A percentile compares a stretch with the other conserved stretches of the same genome.
These are phyloP conservation scores for Lacanobia oleracea DNA, from an alignment of 2,888 invertebrate genomes.

Conservation along the genomic window DNA sequence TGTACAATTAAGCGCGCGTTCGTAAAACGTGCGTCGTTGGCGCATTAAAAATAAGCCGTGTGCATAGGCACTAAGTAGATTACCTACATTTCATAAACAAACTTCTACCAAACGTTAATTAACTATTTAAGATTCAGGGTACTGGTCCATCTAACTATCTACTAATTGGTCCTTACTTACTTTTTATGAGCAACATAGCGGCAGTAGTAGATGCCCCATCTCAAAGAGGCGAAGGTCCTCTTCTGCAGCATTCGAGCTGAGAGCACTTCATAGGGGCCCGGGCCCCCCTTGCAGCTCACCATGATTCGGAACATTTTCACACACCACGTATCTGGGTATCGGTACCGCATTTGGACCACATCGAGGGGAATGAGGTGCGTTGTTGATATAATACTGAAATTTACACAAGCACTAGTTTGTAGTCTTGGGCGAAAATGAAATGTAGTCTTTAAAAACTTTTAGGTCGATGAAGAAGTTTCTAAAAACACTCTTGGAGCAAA, in stretches of 20 bases:
- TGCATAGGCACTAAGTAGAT: too few relatives aligned
- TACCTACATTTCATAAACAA: too few relatives aligned
- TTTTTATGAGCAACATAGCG: constrained; percentile 35
- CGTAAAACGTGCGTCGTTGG: too few relatives aligned
- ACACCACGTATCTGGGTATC: constrained; percentile 59
- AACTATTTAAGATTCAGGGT: too few relatives aligned
- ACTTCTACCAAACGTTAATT: too few relatives aligned
- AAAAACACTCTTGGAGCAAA: too few relatives aligned
- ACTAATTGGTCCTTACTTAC: constrained; percentile 9
- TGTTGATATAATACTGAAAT: constrained; percentile 56
- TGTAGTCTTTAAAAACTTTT: too few relatives aligned
- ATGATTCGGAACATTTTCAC: constrained; percentile 47
- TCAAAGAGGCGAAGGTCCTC: constrained; percentile 25
- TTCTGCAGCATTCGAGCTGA: constrained; percentile 40
- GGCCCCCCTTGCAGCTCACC: constrained; percentile 42
- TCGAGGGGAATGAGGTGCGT: constrained; percentile 49
- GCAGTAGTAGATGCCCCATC: constrained; percentile 52
- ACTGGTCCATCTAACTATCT: not conserved
- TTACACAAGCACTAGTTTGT: constrained; percentile 14
- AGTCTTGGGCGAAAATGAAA: not conserved
- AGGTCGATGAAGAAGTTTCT: too few relatives aligned
- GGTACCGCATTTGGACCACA: constrained; percentile 52
- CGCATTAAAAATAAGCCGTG: too few relatives aligned
- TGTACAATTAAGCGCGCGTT: too few relatives aligned
- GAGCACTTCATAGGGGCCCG: constrained; percentile 30